Evolutionary conservation across 1,140 invertebrate genomes (phyloP).

Genomic region (Phocides pigmalion): DNA sequence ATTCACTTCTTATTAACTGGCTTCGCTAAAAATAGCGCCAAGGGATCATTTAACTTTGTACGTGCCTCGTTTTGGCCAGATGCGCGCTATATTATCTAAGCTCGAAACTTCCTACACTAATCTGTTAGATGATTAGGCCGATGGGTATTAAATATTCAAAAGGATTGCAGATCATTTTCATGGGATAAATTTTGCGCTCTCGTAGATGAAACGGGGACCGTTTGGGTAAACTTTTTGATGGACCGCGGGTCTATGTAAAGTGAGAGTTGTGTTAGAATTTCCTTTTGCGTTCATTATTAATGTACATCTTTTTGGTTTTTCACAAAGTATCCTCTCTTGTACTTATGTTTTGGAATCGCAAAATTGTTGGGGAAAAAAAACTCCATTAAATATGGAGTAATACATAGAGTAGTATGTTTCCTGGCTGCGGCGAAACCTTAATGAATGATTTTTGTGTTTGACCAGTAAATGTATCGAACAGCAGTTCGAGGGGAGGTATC

Average conservation of each 20-base stretch:
- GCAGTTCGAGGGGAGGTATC: too few relatives aligned
- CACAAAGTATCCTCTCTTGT: neutral
- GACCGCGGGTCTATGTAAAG: constrained; percentile 2
- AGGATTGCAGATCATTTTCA: constrained; percentile 30
- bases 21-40: constrained; percentile 23
- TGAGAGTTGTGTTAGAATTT: neutral
- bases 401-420: too few relatives aligned
- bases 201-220: neutral
- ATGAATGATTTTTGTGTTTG: too few relatives aligned
- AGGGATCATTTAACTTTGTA: constrained; percentile 25
- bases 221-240: constrained; percentile 19
- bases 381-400: too few relatives aligned
- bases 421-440: too few relatives aligned
- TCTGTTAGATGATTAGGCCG: constrained; percentile 28
- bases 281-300: constrained; percentile 16
- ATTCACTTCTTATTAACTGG: too few relatives aligned
- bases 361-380: too few relatives aligned
- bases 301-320: neutral
- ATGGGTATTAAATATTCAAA: constrained; percentile 43
- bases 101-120: constrained; percentile 27
- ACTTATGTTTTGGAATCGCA: neutral
- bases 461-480: too few relatives aligned
- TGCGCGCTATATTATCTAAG: constrained; percentile 18
- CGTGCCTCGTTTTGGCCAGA: constrained; percentile 17
- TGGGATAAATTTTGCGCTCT: constrained; percentile 7